Percentiles rank a stretch among this genome's conserved stretches.
Conservation (phyloP, 2,888 invertebrate species). For the Idaea biselata region DNA sequence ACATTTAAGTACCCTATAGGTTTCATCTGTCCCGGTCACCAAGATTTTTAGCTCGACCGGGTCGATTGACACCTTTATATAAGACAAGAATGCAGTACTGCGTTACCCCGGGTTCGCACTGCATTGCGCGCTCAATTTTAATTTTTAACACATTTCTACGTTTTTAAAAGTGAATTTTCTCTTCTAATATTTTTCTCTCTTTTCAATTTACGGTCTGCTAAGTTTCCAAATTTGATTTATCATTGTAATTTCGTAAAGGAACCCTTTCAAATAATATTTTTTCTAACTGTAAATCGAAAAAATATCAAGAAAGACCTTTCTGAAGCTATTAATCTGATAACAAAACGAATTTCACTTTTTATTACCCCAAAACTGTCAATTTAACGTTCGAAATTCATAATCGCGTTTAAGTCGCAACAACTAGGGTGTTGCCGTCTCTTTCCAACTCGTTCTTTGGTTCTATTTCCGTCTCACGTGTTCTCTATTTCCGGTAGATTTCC, state of each 20-base stretch:
- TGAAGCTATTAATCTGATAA: constrained; percentile 14
- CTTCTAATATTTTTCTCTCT: neutral
- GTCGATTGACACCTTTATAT: no score
- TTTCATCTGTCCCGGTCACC: no score
- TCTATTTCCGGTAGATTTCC: constrained; percentile 74
- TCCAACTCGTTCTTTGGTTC: constrained; percentile 11
- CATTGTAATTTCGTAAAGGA: neutral
- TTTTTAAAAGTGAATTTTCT: neutral
- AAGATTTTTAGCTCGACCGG: no score
- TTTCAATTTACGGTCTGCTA: neutral
- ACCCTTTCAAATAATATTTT: constrained; percentile 5
- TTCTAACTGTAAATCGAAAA: neutral
- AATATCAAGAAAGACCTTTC: constrained; percentile 8
- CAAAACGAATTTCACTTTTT: constrained; percentile 21
- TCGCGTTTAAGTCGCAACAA: constrained; percentile 19
- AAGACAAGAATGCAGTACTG: no score
- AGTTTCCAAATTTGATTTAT: neutral
- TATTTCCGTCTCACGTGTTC: constrained; percentile 55
- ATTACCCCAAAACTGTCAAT: constrained; percentile 22
- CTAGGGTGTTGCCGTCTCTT: constrained; percentile 14
- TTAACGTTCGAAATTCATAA: constrained; percentile 21
- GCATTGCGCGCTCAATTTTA: no score
- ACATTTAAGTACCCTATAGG: no score
- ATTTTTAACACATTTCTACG: no score
- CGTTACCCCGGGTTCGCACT: no score